Percentiles rank a stretch among this genome's conserved stretches.
Evolutionary conservation across 2,797 vertebrate genomes (phyloP).

Genomic region (Phrynocephalus guinanensis): DNA sequence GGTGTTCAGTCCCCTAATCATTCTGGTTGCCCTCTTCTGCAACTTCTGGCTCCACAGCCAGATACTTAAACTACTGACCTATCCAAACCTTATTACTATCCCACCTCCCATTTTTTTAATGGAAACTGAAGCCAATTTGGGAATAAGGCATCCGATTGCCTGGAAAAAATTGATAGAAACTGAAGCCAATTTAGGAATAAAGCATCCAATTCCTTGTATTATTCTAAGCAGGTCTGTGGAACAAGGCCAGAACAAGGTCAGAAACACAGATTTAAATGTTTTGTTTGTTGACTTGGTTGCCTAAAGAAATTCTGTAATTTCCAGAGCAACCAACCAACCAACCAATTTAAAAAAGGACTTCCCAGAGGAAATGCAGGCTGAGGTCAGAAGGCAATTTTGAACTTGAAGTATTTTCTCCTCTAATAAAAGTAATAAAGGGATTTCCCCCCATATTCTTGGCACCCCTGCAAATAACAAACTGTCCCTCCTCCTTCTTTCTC

Average conservation of each 20-base stretch:
- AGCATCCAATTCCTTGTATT: not conserved
- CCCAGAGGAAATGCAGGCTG: not conserved
- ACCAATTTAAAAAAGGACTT: not conserved
- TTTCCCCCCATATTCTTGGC: not conserved
- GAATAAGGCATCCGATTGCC: not conserved
- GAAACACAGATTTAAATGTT: not conserved
- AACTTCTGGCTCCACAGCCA: not conserved
- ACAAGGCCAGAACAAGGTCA: not conserved
- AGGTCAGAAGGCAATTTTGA: rapidly evolving
- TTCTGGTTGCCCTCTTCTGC: too few species aligned
- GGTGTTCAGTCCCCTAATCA: too few species aligned
- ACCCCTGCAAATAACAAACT: not conserved
- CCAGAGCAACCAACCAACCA: not conserved
- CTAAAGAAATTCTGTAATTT: not conserved
- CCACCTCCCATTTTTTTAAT: too few species aligned
- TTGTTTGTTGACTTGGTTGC: not conserved
- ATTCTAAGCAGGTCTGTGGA: not conserved
- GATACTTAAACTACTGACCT: not conserved
- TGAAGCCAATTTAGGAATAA: not conserved
- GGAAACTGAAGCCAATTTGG: not conserved
- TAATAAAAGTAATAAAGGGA: not conserved
- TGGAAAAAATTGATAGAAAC: not conserved
- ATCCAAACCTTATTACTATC: too few species aligned
- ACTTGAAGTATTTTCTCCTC: not conserved
- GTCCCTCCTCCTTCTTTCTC: too few species aligned